Conservation (phyloP, 1,140 invertebrate species). For the Maconellicoccus hirsutus region DNA sequence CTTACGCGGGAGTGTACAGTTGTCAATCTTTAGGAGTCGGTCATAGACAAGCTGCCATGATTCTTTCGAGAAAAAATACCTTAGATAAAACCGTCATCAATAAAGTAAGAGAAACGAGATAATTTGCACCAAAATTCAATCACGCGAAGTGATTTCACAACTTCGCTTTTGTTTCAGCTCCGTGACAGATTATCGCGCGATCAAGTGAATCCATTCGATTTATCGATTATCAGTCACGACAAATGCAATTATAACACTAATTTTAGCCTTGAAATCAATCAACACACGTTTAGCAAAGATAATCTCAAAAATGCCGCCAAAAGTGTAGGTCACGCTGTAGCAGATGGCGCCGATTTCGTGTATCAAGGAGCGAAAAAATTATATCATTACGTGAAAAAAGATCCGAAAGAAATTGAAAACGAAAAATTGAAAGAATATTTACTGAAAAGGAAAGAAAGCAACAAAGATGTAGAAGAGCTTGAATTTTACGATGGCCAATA, state of each 20-base stretch:
- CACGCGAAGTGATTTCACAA: neutral
- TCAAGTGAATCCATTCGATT: slow-evolving; percentile 57
- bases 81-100: slow-evolving; percentile 54
- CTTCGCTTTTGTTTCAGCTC: slow-evolving; percentile 38
- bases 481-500: neutral
- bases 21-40: slow-evolving; percentile 63
- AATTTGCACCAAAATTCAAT: slow-evolving; percentile 1
- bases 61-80: slow-evolving; percentile 55
- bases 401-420: neutral
- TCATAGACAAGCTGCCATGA: slow-evolving; percentile 62
- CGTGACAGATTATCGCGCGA: slow-evolving; percentile 45
- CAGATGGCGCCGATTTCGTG: slow-evolving; percentile 45
- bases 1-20: slow-evolving; percentile 62
- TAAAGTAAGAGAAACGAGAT: slow-evolving; percentile 40
- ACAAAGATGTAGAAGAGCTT: neutral
- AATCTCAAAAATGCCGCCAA: slow-evolving; percentile 54
- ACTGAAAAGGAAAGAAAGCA: neutral
- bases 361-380: slow-evolving; percentile 42
- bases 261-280: slow-evolving; percentile 49
- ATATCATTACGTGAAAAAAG: slow-evolving; percentile 38
- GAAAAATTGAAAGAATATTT: neutral
- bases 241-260: slow-evolving; percentile 47
- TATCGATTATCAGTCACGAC: slow-evolving; percentile 58
- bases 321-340: slow-evolving; percentile 26
- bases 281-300: slow-evolving; percentile 57